These are phyloP conservation scores for Acleris emargana DNA, from an alignment of 2,888 invertebrate species.

Conservation along the genomic window DNA sequence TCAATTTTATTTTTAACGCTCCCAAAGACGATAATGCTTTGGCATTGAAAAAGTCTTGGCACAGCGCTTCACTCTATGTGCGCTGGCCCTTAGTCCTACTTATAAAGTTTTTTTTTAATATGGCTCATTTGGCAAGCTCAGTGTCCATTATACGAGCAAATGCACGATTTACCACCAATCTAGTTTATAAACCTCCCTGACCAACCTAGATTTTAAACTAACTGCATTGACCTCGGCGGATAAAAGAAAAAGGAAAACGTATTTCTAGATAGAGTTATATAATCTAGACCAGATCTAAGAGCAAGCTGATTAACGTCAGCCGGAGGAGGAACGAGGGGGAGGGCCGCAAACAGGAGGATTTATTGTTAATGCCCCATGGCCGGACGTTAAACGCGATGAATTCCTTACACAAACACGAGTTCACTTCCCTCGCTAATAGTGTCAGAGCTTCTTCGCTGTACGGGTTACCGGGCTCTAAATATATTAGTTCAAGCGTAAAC, in stretches of 20 bases:
- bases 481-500: too few species aligned
- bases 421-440: conserved; percentile 20
- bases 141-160: not conserved
- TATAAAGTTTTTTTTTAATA: too few species aligned
- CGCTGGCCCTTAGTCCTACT: too few species aligned
- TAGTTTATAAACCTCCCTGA: not conserved
- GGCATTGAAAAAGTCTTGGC: too few species aligned
- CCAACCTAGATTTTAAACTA: not conserved
- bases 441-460: conserved; percentile 10
- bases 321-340: conserved; percentile 53
- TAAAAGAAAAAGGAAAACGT: conserved; percentile 56
- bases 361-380: conserved; percentile 73
- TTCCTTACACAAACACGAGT: conserved; percentile 47
- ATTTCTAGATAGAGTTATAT: conserved; percentile 32
- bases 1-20: too few species aligned
- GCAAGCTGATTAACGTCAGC: conserved; percentile 75
- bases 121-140: too few species aligned
- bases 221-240: conserved; percentile 1
- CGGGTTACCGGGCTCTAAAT: not conserved
- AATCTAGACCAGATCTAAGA: conserved; percentile 56
- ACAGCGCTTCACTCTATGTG: too few species aligned
- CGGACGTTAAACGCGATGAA: conserved; percentile 68
- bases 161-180: not conserved
- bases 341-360: conserved; percentile 72
- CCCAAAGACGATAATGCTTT: too few species aligned